Evolutionary conservation across 2,113 vertebrate genomes (phyloP).

Genomic region (Lipophrys pholis): DNA sequence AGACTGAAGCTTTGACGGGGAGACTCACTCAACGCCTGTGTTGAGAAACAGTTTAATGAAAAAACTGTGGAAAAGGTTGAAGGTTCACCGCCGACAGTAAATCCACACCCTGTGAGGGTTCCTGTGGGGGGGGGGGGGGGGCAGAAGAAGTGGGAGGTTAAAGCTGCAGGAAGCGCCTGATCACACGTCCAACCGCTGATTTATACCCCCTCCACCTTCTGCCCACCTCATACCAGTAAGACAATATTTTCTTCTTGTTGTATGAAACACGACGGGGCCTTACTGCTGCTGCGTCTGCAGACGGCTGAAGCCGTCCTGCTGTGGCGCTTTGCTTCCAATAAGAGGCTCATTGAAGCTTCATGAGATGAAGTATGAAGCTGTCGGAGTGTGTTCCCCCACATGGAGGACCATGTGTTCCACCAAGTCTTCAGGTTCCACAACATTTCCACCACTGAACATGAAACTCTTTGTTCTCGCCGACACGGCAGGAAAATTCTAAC

Average conservation of each 20-base stretch:
- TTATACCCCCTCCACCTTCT: slow-evolving; percentile 63
- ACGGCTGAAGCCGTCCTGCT: slow-evolving; percentile 38
- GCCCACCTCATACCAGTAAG: slow-evolving; percentile 61
- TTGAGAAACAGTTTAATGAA: neutral
- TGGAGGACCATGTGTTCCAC: too few relatives aligned
- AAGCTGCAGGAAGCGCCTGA: slow-evolving; percentile 49
- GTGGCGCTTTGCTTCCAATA: slow-evolving; percentile 51
- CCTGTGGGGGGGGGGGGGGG: slow-evolving; percentile 8
- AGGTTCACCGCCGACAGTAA: too few relatives aligned
- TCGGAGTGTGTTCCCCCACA: slow-evolving; percentile 32
- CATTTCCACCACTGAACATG: too few relatives aligned
- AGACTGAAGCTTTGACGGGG: neutral
- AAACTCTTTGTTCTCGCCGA: too few relatives aligned
- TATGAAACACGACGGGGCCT: slow-evolving; percentile 73
- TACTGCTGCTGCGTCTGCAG: slow-evolving; percentile 66
- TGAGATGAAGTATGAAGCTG: slow-evolving; percentile 63
- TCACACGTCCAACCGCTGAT: slow-evolving; percentile 48
- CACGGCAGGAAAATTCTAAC: too few relatives aligned
- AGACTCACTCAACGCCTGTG: neutral
- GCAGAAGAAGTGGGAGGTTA: slow-evolving; percentile 24
- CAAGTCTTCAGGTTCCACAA: too few relatives aligned
- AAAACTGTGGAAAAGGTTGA: neutral
- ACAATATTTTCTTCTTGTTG: slow-evolving; percentile 78
- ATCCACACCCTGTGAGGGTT: too few relatives aligned
- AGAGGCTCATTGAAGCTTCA: slow-evolving; percentile 67